phyloP scores from a whole-genome alignment of 2,113 vertebrate genomes.

The Dromaius novaehollandiae region DNA sequence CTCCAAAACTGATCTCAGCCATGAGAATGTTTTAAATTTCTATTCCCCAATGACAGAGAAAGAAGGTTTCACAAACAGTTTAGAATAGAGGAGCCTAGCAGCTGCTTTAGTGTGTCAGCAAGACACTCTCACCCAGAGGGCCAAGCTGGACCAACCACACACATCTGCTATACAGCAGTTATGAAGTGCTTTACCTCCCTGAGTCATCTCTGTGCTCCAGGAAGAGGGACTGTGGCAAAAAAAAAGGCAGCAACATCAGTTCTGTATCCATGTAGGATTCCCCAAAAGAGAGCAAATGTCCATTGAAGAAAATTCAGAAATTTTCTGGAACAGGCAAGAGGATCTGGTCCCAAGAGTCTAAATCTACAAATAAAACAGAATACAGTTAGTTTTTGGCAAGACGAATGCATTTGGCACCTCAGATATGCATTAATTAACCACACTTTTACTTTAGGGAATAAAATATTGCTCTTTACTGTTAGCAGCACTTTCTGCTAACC shows the following conservation, averaged over 20 bases:
- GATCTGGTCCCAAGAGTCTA: neutral
- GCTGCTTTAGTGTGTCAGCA: neutral
- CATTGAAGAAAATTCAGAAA: neutral
- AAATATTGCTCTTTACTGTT: conserved; percentile 33
- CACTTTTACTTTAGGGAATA: conserved; percentile 14
- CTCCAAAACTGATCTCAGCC: neutral
- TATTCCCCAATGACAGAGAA: neutral
- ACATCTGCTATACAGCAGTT: neutral
- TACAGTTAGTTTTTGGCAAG: neutral
- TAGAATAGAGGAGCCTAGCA: neutral
- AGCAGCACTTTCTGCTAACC: conserved; percentile 8
- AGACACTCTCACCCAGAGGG: neutral
- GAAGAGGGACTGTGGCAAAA: neutral
- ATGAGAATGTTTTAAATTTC: neutral
- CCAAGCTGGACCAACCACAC: neutral
- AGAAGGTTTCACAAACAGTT: neutral
- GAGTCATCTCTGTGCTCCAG: neutral
- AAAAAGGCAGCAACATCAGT: neutral
- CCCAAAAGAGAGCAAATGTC: neutral
- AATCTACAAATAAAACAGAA: neutral
- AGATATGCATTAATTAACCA: conserved; percentile 37
- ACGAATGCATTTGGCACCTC: neutral
- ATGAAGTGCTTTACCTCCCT: neutral
- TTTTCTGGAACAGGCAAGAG: neutral
- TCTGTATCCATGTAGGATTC: neutral